Evolutionary conservation across 2,797 vertebrate species (phyloP).

Genomic region (Poecilia wingei): DNA sequence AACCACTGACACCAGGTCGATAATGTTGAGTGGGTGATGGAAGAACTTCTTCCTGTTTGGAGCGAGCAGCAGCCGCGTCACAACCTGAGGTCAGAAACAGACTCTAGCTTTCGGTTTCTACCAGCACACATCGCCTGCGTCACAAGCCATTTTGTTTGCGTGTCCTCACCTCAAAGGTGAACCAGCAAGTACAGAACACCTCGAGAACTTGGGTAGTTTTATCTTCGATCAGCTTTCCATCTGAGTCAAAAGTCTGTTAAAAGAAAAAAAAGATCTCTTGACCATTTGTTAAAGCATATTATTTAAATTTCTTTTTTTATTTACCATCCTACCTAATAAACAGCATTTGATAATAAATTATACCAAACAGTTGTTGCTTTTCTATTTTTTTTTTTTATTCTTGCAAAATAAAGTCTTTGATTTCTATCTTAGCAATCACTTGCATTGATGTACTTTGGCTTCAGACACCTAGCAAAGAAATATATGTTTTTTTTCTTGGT

Average conservation of each 20-base stretch:
- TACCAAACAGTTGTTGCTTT: neutral
- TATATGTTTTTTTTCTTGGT: neutral
- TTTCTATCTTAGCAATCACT: neutral
- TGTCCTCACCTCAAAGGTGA: conserved; percentile 89
- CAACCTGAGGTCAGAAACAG: conserved; percentile 70
- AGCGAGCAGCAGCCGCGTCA: conserved; percentile 89
- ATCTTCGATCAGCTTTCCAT: conserved; percentile 82
- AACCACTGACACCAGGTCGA: conserved; percentile 91
- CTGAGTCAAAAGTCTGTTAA: conserved; percentile 77
- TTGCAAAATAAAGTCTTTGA: neutral
- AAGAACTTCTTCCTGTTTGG: conserved; percentile 93
- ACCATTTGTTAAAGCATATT: neutral
- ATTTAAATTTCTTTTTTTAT: neutral
- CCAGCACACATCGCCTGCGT: neutral
- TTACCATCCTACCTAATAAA: neutral
- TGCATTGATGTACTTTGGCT: neutral
- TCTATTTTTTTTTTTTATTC: neutral
- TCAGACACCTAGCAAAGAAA: neutral
- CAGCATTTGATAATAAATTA: neutral
- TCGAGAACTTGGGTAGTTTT: conserved; percentile 87
- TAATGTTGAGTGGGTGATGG: conserved; percentile 91
- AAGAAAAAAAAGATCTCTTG: neutral
- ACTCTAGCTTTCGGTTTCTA: neutral
- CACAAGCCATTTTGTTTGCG: neutral
- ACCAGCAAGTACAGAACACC: conserved; percentile 96